Percentiles rank a stretch among this genome's conserved stretches.
These are phyloP conservation scores for Orientallactaga bullata DNA, from an alignment of 2,113 vertebrate species.

Conservation along the genomic window DNA sequence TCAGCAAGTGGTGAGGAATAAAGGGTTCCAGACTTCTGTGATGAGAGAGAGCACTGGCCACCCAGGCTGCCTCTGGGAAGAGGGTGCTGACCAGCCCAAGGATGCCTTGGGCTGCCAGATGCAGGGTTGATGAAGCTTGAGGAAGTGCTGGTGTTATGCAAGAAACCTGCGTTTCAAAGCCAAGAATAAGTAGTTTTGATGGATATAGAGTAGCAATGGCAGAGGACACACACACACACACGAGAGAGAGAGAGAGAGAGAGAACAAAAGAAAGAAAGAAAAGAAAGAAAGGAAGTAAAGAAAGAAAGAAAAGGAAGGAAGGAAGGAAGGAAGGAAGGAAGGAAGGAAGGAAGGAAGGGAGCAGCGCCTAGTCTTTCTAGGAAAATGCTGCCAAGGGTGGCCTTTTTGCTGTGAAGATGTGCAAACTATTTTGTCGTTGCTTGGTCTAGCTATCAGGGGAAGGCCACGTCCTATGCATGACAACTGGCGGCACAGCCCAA, in stretches of 20 bases:
- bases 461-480: accelerated
- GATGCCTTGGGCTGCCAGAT: too few relatives aligned
- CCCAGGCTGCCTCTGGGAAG: too few relatives aligned
- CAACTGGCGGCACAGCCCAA: neutral
- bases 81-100: neutral
- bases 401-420: neutral
- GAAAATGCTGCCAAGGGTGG: neutral
- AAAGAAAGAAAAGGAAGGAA: neutral
- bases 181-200: neutral
- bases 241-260: too few relatives aligned
- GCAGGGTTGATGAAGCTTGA: accelerated
- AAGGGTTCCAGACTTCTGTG: neutral
- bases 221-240: too few relatives aligned
- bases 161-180: neutral
- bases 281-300: neutral
- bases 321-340: neutral
- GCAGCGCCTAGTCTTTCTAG: accelerated
- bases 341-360: accelerated
- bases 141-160: neutral
- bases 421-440: neutral
- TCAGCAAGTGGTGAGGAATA: too few relatives aligned
- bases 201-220: neutral
- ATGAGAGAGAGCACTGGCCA: neutral
- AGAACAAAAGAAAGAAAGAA: neutral
- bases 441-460: neutral